Evolutionary conservation across 2,888 invertebrate species (phyloP).

Genomic region (Punctoribates punctum): DNA sequence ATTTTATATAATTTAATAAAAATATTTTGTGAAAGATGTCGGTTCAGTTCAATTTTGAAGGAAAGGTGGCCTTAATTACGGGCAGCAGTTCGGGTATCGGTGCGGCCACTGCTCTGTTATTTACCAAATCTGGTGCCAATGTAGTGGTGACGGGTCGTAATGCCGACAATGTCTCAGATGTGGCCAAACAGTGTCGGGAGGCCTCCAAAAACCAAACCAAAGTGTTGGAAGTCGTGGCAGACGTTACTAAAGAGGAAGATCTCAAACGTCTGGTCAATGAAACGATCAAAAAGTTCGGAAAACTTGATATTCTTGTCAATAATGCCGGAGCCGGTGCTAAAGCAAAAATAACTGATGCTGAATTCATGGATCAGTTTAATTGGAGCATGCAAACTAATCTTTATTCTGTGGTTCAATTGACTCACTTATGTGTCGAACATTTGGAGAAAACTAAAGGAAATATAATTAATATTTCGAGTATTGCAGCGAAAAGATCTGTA

Average conservation of each 20-base stretch:
- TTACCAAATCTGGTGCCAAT: not conserved
- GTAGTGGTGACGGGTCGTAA: constrained; percentile 10
- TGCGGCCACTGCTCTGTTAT: not conserved
- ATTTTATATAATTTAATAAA: no score
- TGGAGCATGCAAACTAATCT: constrained; percentile 19
- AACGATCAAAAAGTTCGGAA: constrained; percentile 32
- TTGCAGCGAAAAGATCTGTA: not conserved
- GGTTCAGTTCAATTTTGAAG: no score
- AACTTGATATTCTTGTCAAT: constrained; percentile 42
- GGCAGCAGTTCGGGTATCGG: constrained; percentile 3
- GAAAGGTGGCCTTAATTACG: not conserved
- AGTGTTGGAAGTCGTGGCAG: constrained; percentile 39
- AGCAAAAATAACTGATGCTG: constrained; percentile 10
- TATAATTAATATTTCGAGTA: constrained; percentile 40
- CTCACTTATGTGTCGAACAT: constrained; percentile 25
- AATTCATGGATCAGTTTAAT: not conserved
- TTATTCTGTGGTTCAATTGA: constrained; percentile 22
- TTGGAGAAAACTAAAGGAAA: constrained; percentile 36
- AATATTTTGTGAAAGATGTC: no score
- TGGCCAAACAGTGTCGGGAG: not conserved
- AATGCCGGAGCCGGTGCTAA: constrained; percentile 34
- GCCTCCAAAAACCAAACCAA: not conserved
- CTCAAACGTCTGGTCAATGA: constrained; percentile 34
- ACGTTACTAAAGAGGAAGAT: constrained; percentile 25
- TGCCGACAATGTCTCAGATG: not conserved